phyloP scores from a whole-genome alignment of 2,888 invertebrate genomes.

The Diploptera punctata region DNA sequence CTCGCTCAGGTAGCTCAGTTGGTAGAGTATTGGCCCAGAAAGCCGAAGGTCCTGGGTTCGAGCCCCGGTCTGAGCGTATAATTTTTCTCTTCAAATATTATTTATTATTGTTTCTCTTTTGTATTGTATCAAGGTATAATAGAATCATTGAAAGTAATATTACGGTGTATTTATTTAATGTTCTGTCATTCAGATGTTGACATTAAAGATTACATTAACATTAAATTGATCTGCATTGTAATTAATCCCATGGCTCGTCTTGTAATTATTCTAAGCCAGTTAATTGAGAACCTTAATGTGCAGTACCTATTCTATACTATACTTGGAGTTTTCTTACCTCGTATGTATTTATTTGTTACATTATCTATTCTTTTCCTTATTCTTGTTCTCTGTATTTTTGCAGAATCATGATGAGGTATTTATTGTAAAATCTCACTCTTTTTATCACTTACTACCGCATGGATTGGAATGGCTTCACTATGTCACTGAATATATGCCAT shows the following conservation, averaged over 20 bases:
- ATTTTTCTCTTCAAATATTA: too few relatives aligned
- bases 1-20: too few relatives aligned
- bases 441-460: conserved; percentile 33
- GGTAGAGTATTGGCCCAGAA: too few relatives aligned
- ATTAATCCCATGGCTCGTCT: background rate
- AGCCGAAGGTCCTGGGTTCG: too few relatives aligned
- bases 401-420: conserved; percentile 52
- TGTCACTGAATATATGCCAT: conserved; percentile 14
- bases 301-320: background rate
- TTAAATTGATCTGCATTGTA: conserved; percentile 30
- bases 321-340: conserved; percentile 6
- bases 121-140: too few relatives aligned
- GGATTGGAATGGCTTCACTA: conserved; percentile 34
- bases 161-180: too few relatives aligned
- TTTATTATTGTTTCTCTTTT: too few relatives aligned
- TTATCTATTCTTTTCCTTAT: conserved; percentile 33
- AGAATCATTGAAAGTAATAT: too few relatives aligned
- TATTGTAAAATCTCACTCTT: conserved; percentile 35
- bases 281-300: background rate
- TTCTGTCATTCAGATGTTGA: too few relatives aligned
- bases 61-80: too few relatives aligned
- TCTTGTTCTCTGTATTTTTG: conserved; percentile 44
- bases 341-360: background rate
- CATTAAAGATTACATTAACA: background rate
- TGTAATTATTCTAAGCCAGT: background rate